phyloP scores from a whole-genome alignment of 2,888 invertebrate species.

The Luffia ferchaultella region DNA sequence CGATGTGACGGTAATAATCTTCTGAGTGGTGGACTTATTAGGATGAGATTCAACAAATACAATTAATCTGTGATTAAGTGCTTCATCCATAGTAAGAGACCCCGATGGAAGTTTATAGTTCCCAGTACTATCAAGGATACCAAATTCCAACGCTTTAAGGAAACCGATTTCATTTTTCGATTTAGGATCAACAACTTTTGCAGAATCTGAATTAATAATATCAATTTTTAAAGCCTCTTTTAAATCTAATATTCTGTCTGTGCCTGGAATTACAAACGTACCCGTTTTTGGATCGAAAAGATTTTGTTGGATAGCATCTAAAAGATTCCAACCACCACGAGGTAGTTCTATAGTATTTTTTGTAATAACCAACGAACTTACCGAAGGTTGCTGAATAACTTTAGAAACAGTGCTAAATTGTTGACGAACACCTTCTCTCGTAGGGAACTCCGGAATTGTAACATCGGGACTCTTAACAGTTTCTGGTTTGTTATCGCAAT shows the following conservation, averaged over 20 bases:
- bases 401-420: slow-evolving; percentile 48
- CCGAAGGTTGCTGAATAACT: slow-evolving; percentile 50
- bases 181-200: slow-evolving; percentile 80
- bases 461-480: slow-evolving; percentile 67
- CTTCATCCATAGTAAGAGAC: slow-evolving; percentile 75
- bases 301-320: slow-evolving; percentile 83
- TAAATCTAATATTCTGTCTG: slow-evolving; percentile 84
- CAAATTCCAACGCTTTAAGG: slow-evolving; percentile 77
- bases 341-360: slow-evolving; percentile 82
- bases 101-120: slow-evolving; percentile 69
- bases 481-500: slow-evolving; percentile 60
- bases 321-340: slow-evolving; percentile 82
- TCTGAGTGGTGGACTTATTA: slow-evolving; percentile 58
- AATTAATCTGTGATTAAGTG: slow-evolving; percentile 72
- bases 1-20: slow-evolving; percentile 76
- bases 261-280: slow-evolving; percentile 85
- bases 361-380: slow-evolving; percentile 62
- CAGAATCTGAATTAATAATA: slow-evolving; percentile 86
- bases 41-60: slow-evolving; percentile 63
- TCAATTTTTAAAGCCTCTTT: slow-evolving; percentile 87
- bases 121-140: slow-evolving; percentile 80
- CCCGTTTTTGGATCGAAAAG: slow-evolving; percentile 86
- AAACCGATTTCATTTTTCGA: slow-evolving; percentile 74
- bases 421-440: slow-evolving; percentile 27
- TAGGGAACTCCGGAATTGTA: slow-evolving; percentile 26